These are phyloP conservation scores for Neotoxoptera formosana DNA, from an alignment of 1,140 invertebrate species.

Conservation along the genomic window DNA sequence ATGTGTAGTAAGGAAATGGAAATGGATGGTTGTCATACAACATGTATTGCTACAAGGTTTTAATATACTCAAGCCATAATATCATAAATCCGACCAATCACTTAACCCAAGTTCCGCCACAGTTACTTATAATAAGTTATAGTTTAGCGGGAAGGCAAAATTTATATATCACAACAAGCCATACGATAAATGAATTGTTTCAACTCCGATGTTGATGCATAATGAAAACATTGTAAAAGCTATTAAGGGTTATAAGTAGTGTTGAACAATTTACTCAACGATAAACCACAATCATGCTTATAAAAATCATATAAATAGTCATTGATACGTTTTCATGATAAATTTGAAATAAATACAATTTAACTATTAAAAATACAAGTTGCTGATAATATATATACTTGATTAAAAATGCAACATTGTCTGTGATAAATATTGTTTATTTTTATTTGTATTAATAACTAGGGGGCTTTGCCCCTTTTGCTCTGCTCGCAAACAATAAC, in stretches of 20 bases:
- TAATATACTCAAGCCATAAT: background rate
- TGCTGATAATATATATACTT: no score
- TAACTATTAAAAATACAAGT: background rate
- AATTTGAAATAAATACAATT: background rate
- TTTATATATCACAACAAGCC: background rate
- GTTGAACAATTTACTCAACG: background rate
- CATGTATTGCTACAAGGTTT: background rate
- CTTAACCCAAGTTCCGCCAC: background rate
- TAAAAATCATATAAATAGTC: background rate
- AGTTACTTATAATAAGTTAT: background rate
- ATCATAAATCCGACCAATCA: background rate
- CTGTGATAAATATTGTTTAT: no score
- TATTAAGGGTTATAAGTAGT: background rate
- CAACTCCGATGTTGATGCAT: background rate
- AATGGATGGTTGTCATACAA: background rate
- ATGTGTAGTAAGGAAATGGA: background rate
- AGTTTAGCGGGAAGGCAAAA: background rate
- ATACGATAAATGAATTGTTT: background rate
- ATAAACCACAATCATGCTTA: background rate
- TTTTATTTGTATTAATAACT: background rate
- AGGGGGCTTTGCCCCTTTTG: background rate
- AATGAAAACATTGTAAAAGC: background rate
- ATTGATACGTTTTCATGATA: background rate
- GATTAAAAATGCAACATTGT: no score
- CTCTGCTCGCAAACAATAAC: background rate